Evolutionary conservation across 1,140 invertebrate genomes (phyloP), one percentile per base, ranked within the genome.

Genomic region (Drusus annulatus): DNA sequence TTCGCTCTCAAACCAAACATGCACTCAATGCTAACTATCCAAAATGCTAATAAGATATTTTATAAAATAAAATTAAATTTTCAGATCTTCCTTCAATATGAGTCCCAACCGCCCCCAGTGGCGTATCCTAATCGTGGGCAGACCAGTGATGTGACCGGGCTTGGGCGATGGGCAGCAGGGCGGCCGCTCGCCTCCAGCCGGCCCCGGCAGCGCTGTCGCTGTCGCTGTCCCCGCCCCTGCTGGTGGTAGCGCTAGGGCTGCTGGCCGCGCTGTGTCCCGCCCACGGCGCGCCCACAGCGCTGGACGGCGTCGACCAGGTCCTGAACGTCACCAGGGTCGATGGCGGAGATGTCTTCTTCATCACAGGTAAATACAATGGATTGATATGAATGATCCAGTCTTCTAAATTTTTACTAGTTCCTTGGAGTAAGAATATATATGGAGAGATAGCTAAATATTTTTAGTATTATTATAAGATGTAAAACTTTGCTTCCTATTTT

Each of bases 281-380:
- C 2, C 28, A 17, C 23, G 8, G 58, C n/a, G 56, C 56, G 16
- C 8, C 25, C 19, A 6, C 56, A 6, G 23, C n/a, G 3, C 17
- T n/a, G n/a, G n/a, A n/a, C n/a, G n/a, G n/a, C n/a, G n/a, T 21
- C 15, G 25, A 25, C 25, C 19, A 56, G 23, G 68, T 81, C n/a
- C 65, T 78, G 5, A 83, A 83, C 50, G 75, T 83, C 16, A 81
- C 82, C 10, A 78, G 82, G 56, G 45, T 79, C 3, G 77, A 81
- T 7, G 58, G 62, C n/a, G 82, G 82, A 21, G 82, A 83, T 58
- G 71, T 51, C 8, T 83, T 83, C 65, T 83, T 77, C 56, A 76
- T 83, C 19, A 79, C 77, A 25, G 82, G 82, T 83, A 65, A 65
- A 28, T 28, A 28, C 25, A 28, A 28, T 28, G 5, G 2, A 28